Evolutionary conservation across 2,797 vertebrate species (phyloP).

Genomic region (Rhinella marina): DNA sequence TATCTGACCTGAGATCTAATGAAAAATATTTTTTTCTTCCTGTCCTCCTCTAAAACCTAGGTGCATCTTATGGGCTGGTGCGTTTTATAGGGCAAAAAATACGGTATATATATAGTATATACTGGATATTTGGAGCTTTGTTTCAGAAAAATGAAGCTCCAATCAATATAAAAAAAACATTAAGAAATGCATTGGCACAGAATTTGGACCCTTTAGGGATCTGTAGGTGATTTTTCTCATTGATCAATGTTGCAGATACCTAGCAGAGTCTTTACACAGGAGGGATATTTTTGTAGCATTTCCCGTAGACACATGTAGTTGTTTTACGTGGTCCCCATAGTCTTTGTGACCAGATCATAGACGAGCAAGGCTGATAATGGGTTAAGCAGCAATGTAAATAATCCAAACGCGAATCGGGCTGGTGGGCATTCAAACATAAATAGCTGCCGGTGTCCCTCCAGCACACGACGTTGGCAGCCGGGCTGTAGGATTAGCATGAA

Average conservation of each 20-base stretch:
- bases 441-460: slow-evolving; percentile 54
- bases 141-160: too few species aligned
- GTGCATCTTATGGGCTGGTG: too few species aligned
- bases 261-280: background rate
- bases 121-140: too few species aligned
- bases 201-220: too few species aligned
- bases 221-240: background rate
- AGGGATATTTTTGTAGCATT: background rate
- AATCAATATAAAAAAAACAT: too few species aligned
- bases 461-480: slow-evolving; percentile 40
- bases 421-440: slow-evolving; percentile 46
- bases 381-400: slow-evolving; percentile 49
- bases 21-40: too few species aligned
- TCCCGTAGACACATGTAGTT: background rate
- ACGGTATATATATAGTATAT: too few species aligned
- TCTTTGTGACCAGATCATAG: background rate
- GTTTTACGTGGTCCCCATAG: background rate
- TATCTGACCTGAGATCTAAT: too few species aligned
- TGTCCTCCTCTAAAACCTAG: too few species aligned
- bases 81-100: too few species aligned
- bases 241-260: too few species aligned
- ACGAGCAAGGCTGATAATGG: background rate
- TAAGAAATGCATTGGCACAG: too few species aligned
- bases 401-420: background rate
- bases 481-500: slow-evolving; percentile 47